Percentiles rank a stretch among this genome's conserved stretches.
Conservation (phyloP, 2,797 vertebrate species). For the Dendrocincla tyrannina region DNA sequence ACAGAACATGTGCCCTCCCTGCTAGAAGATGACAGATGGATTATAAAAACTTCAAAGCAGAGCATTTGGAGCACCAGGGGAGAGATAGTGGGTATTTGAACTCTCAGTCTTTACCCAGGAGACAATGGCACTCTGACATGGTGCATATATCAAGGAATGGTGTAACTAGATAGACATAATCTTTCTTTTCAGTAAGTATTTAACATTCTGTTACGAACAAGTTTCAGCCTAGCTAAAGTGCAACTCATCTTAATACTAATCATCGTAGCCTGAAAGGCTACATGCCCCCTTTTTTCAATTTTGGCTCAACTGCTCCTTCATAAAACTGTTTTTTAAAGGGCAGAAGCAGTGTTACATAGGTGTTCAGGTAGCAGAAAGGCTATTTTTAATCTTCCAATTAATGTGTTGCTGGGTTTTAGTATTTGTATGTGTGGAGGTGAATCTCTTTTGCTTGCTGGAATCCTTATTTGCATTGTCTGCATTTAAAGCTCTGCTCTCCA, state of each 20-base stretch:
- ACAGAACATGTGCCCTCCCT: constrained; percentile 96
- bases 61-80: constrained; percentile 96
- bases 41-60: constrained; percentile 99
- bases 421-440: constrained; percentile 3
- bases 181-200: constrained; percentile 91
- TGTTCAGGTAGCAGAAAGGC: background rate
- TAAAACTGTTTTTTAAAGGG: constrained; percentile 71
- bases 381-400: constrained; percentile 26
- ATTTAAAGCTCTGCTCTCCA: background rate
- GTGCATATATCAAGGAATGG: constrained; percentile 96
- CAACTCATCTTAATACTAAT: constrained; percentile 79
- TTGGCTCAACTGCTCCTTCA: constrained; percentile 68
- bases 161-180: constrained; percentile 95
- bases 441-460: background rate
- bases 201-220: constrained; percentile 94
- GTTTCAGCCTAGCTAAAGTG: constrained; percentile 85
- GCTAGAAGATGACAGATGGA: constrained; percentile 99
- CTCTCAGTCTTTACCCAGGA: constrained; percentile 98
- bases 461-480: background rate
- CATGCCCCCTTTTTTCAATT: constrained; percentile 61
- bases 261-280: constrained; percentile 66
- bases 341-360: constrained; percentile 30
- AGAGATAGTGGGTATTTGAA: constrained; percentile 99
- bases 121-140: constrained; percentile 97
- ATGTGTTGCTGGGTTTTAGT: background rate